Evolutionary conservation across 2,888 invertebrate species (phyloP), one percentile per base, ranked within the genome.

Genomic region (Sericinus montela): DNA sequence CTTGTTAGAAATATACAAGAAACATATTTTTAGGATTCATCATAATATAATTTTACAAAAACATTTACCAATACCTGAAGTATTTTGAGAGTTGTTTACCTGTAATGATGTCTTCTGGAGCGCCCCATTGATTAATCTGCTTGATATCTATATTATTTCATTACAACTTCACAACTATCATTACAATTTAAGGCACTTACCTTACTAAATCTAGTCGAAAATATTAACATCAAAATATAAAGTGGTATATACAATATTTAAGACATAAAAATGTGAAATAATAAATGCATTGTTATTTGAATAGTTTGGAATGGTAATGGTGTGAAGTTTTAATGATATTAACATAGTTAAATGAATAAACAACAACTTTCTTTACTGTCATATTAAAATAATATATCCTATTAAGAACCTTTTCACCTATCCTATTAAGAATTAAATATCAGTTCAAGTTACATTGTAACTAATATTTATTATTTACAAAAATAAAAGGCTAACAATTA

Each of bases 101-200:
- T 43, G 36, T 13, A 4, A 23, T 36, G 43, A 35, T 11, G 42
- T 36, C 13, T 23, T 30, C 43, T 11, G 34, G 37, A 48, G 39
- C 30, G 40, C 32, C n/a, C 30, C 47, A 14, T 30, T 32, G 19
- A 9, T 15, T 23, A 19, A 41, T 23, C 45, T 10, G 45, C 45
- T 37, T 36, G 19, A 16, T 16, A 19, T 30, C 41, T 45, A 44
- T 13, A 40, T 13, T 36, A 1, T n/a, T 25, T 42, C 11, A 15
- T 45, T 41, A 41, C 16, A 50, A 40, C 23, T 45, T 25, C 45
- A 37, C 25, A 36, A 29, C 25, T 25, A 6, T 25, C 8, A 15
- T 25, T 14, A 37, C 29, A 10, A 35, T 7, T 16, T 13, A 46
- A 19, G 19, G 14, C 11, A 45, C 44, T 49, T 49, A 45, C 49